Evolutionary conservation across 1,140 invertebrate genomes (phyloP), one percentile per base, ranked within the genome.

Genomic region (Camponotus pennsylvanicus): DNA sequence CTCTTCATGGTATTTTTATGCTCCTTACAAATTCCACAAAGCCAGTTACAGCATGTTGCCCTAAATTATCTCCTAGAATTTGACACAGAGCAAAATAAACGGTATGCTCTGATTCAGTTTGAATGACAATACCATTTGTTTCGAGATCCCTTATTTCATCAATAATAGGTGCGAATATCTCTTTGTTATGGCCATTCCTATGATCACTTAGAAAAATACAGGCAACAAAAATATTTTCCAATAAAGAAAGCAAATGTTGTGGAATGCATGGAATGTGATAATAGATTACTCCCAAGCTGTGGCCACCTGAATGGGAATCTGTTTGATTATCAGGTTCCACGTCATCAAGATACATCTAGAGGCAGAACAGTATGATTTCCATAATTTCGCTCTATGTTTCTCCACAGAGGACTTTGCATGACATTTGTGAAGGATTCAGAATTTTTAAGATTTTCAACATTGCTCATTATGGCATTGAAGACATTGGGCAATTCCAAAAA

Each of bases 211-310:
- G n/a, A 73, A 73, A 73, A 34, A 73, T 34, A 0, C 7, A 57
- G 9, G 49, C 49, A 37, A 34, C 49, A 37, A 34, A 57, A n/a
- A 73, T 73, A 73, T 73, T 73, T 6, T 55, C 49, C 37, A 37
- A 37, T 37, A 37, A 73, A 73, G 52, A 75, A 11, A 42, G 7
- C 18, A 59, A 11, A 42, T 59, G 37, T 3, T 76, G 73, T 27
- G 57, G 37, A 32, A 76, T 61, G 13, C 73, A 76, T 0, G n/a
- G 21, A 15, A 76, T 76, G 40, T 27, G 73, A 76, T 76, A 76
- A 76, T 76, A 61, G 40, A 76, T 18, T 61, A 6, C 34, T 76
- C 57, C 34, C 27, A 76, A n/a, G 27, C 57, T 61, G 13, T 76
- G 57, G 42, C 27, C 73, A 76, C 37, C 55, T 7, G 52, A 32